Conservation (phyloP, 2,797 vertebrate species). For the Hybognathus amarus region DNA sequence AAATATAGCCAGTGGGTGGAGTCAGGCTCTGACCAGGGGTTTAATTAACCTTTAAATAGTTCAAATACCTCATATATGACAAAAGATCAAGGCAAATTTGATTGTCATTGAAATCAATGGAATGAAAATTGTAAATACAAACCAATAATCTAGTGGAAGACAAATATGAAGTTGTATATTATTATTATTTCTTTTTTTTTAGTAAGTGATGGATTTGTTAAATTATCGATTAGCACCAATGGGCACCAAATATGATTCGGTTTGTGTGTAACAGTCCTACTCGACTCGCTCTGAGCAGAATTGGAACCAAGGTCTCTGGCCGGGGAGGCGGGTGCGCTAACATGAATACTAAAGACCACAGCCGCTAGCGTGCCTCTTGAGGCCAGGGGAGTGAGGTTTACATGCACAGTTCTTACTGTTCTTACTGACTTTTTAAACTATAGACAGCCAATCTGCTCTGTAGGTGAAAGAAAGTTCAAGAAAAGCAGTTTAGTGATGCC, state of each 20-base stretch:
- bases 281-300: fast-evolving
- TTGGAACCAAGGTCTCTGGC: neutral
- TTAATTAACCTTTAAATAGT: too few relatives aligned
- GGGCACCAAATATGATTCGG: neutral
- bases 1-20: too few relatives aligned
- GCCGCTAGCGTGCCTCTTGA: neutral
- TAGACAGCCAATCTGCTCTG: neutral
- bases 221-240: neutral
- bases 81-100: too few relatives aligned
- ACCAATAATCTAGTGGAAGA: neutral
- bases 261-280: neutral
- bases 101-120: neutral
- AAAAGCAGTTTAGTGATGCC: slow-evolving; percentile 13
- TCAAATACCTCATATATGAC: too few relatives aligned
- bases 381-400: neutral
- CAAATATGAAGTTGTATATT: neutral
- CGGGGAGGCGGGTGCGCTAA: neutral
- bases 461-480: neutral
- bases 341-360: too few relatives aligned
- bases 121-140: neutral
- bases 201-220: neutral
- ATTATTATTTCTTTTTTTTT: neutral
- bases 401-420: neutral
- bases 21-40: too few relatives aligned
- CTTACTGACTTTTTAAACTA: neutral